Base-by-base conservation (phyloP, 1,140 invertebrate species). In the Plectrocnemia conspersa region DNA sequence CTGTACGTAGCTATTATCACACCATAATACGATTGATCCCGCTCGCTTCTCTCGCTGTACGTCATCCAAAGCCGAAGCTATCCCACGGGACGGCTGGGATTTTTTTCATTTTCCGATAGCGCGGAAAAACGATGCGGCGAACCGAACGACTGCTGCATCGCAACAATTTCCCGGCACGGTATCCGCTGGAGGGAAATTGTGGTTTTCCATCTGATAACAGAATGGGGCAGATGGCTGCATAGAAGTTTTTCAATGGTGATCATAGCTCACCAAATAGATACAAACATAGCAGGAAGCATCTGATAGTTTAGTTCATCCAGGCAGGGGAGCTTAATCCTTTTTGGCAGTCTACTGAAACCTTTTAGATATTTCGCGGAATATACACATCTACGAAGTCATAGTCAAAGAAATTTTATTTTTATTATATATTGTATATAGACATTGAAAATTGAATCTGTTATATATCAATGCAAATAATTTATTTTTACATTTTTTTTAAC, bases 141-240 rank as follows among this genome's bases (percentile, higher is more conserved):
- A 29, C 18, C 33, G 21, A 29, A 11, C 16, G 11, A 46, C n/a
- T n/a, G n/a, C 13, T 41, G 29, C 45, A 22, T 40, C 47, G 54
- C 54, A 49, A 56, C 50, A 56, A 56, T 49, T 56, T 38, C 24
- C 42, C 42, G 13, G 22, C 19, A 11, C n/a, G n/a, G n/a, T n/a
- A n/a, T n/a, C 21, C 42, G 13, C 2, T 33, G 24, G 19, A 9
- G 47, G 47, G 33, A 18, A 47, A 50, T 16, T 50, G 47, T 22
- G 53, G 53, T 41, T 47, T 55, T 41, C 24, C 38, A 41, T 55
- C 42, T 40, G 53, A 55, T 55, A 46, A 47, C 47, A 50, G 36
- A 22, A 41, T 42, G 41, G n/a, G 25, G 9, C 52, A 46, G 24
- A 45, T 45, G 41, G 45, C 21, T 48, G 13, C 18, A 6, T 16